phyloP scores from a whole-genome alignment of 2,888 invertebrate genomes.

The Apotomis betuletana region DNA sequence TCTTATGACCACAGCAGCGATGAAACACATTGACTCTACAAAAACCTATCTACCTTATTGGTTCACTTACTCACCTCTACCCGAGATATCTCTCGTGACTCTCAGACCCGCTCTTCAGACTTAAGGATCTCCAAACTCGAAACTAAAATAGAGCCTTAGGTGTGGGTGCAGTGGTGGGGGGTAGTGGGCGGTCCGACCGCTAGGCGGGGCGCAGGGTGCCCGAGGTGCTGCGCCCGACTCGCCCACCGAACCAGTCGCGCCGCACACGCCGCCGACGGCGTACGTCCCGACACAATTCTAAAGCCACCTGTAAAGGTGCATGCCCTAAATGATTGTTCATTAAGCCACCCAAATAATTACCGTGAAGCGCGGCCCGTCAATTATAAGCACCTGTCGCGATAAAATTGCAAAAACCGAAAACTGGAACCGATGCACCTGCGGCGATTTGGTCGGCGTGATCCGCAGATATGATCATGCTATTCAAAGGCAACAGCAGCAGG shows the following conservation, averaged over 20 bases:
- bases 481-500: constrained; percentile 93
- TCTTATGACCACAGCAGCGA: too few species aligned
- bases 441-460: constrained; percentile 52
- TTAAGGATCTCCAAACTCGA: too few species aligned
- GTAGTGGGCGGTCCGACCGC: constrained; percentile 67
- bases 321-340: constrained; percentile 56
- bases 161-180: constrained; percentile 63
- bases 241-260: constrained; percentile 75
- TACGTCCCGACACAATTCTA: constrained; percentile 39
- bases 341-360: constrained; percentile 78
- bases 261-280: constrained; percentile 66
- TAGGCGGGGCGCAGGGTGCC: constrained; percentile 78
- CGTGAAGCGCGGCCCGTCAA: constrained; percentile 78
- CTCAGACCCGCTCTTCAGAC: not conserved
- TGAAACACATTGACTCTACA: too few species aligned
- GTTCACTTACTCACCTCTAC: too few species aligned
- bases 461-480: constrained; percentile 87
- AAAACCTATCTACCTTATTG: too few species aligned
- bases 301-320: constrained; percentile 69
- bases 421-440: constrained; percentile 80
- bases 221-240: constrained; percentile 65
- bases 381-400: constrained; percentile 78
- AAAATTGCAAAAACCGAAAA: constrained; percentile 75
- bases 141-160: constrained; percentile 40
- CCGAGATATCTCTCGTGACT: not conserved